Evolutionary conservation across 1,140 invertebrate genomes (phyloP).

Genomic region (Anagrus nilaparvatae): DNA sequence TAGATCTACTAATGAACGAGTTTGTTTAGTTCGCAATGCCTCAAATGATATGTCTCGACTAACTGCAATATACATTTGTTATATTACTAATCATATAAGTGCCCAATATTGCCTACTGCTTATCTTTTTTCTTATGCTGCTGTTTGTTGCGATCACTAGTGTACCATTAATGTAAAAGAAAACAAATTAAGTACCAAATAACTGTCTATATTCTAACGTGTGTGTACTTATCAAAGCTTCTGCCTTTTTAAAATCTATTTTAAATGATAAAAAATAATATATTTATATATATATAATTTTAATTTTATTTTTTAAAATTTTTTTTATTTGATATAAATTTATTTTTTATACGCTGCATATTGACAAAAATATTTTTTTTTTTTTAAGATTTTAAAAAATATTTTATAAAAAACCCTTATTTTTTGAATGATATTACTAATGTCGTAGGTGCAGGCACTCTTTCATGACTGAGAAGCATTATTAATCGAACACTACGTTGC

Average conservation of each 20-base stretch:
- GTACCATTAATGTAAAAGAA: too few relatives aligned
- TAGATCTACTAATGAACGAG: conserved; percentile 16
- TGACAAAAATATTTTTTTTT: too few relatives aligned
- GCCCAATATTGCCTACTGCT: conserved; percentile 21
- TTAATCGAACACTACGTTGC: too few relatives aligned
- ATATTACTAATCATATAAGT: conserved; percentile 25
- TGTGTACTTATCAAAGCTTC: too few relatives aligned
- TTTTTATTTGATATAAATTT: conserved; percentile 6
- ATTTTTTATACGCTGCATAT: too few relatives aligned
- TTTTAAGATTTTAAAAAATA: too few relatives aligned
- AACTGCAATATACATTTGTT: conserved; percentile 22
- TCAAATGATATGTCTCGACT: conserved; percentile 16
- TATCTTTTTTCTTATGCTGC: conserved; percentile 23
- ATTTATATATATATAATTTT: background rate
- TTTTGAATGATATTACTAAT: conserved; percentile 20
- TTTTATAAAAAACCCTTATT: too few relatives aligned
- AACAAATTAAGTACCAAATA: too few relatives aligned
- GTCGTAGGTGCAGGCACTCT: conserved; percentile 19
- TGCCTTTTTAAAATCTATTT: too few relatives aligned
- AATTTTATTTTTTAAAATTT: conserved; percentile 5
- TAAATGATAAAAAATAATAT: too few relatives aligned
- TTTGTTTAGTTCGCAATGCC: conserved; percentile 15
- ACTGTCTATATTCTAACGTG: too few relatives aligned
- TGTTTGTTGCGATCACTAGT: conserved; percentile 21
- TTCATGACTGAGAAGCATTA: conserved; percentile 18